These are phyloP conservation scores for Asarcornis scutulata DNA, from an alignment of 2,113 vertebrate species.

Conservation along the genomic window DNA sequence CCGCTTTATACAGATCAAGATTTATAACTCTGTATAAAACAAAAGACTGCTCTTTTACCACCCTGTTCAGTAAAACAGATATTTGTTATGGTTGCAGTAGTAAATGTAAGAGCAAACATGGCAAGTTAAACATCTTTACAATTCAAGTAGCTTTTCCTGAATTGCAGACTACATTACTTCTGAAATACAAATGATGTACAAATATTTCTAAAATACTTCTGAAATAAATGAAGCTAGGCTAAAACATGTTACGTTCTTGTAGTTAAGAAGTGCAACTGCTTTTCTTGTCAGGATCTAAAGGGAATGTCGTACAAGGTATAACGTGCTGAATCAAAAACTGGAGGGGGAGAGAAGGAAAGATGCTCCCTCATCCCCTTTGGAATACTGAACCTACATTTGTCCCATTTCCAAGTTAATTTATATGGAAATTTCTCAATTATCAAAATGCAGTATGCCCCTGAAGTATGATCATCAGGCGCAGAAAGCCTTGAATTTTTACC, in stretches of 20 bases:
- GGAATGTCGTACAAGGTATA: background rate
- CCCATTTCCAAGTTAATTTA: background rate
- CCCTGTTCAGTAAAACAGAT: background rate
- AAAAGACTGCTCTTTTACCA: background rate
- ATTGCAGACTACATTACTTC: background rate
- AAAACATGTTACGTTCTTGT: background rate
- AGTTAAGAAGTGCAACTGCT: background rate
- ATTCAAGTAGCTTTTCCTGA: background rate
- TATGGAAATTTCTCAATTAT: constrained; percentile 16
- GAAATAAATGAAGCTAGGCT: background rate
- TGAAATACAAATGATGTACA: background rate
- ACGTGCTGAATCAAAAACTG: background rate
- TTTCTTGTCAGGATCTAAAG: background rate
- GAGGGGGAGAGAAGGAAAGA: background rate
- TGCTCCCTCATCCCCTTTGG: background rate
- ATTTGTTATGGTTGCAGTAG: background rate
- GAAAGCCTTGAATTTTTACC: background rate
- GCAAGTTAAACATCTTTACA: background rate
- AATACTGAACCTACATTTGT: background rate
- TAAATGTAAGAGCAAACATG: background rate
- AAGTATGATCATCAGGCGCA: background rate
- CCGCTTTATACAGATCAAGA: background rate
- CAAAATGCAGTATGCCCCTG: background rate
- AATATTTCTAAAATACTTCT: background rate
- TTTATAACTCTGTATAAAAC: background rate